phyloP scores from a whole-genome alignment of 2,113 vertebrate species.

The Atrichornis clamosus region DNA sequence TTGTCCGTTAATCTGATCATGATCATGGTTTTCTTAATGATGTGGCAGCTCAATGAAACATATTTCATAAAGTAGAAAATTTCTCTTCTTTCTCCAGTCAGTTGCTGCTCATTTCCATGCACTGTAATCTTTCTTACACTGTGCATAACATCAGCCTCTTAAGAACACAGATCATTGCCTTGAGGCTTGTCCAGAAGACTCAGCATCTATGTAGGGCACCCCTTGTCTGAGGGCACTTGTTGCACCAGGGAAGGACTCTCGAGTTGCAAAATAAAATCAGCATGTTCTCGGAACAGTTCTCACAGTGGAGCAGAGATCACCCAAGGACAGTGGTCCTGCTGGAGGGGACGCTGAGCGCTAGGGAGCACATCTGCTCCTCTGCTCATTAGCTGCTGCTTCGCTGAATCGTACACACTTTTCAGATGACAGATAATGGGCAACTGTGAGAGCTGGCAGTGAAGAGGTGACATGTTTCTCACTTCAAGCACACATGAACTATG shows the following conservation, averaged over 20 bases:
- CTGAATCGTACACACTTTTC: neutral
- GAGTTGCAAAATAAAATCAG: neutral
- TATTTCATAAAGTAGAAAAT: neutral
- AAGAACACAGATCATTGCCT: neutral
- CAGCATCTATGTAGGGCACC: fast-evolving
- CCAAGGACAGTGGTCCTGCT: neutral
- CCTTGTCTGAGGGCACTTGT: neutral
- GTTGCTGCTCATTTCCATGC: fast-evolving
- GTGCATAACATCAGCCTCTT: neutral
- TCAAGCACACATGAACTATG: neutral
- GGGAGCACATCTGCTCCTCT: neutral
- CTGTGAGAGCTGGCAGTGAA: neutral
- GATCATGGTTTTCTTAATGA: neutral
- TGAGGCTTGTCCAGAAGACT: neutral
- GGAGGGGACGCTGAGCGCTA: neutral
- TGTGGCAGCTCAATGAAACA: neutral
- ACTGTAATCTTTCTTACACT: neutral
- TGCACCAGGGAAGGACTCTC: neutral
- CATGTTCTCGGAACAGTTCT: neutral
- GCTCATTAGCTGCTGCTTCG: neutral
- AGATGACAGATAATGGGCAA: neutral
- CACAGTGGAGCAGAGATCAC: neutral
- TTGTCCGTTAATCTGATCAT: neutral
- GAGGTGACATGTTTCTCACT: neutral
- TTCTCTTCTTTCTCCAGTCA: neutral